Evolutionary conservation across 2,113 vertebrate species (phyloP).

Genomic region (Hippocampus comes): DNA sequence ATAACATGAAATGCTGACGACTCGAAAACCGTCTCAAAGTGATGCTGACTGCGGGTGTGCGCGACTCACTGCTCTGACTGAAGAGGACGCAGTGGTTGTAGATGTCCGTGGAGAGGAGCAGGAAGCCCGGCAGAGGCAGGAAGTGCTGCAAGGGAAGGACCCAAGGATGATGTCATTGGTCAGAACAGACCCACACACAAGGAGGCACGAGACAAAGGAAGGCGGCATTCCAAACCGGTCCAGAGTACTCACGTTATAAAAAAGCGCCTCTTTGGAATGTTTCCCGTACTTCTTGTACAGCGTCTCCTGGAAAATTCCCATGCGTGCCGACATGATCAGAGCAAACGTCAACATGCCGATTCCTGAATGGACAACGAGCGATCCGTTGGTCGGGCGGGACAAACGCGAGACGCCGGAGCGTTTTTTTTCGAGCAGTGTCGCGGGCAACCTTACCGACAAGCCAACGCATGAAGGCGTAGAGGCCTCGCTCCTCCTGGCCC

Average conservation of each 20-base stretch:
- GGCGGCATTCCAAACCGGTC: not conserved
- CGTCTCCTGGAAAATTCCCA: slow-evolving; percentile 96
- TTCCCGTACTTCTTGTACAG: slow-evolving; percentile 92
- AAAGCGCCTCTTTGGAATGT: slow-evolving; percentile 92
- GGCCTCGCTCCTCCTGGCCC: slow-evolving; percentile 70
- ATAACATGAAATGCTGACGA: too few relatives aligned
- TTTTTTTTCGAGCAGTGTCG: not conserved
- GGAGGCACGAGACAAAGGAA: too few relatives aligned
- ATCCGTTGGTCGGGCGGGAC: not conserved
- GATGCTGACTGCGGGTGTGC: too few relatives aligned
- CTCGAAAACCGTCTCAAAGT: too few relatives aligned
- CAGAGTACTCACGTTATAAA: slow-evolving; percentile 85
- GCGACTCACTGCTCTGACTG: slow-evolving; percentile 84
- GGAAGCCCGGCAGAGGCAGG: slow-evolving; percentile 89
- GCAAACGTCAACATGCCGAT: slow-evolving; percentile 91
- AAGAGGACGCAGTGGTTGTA: slow-evolving; percentile 84
- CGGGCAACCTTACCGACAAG: slow-evolving; percentile 79
- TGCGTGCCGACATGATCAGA: slow-evolving; percentile 92
- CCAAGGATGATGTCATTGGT: not conserved
- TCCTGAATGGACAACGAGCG: slow-evolving; percentile 66
- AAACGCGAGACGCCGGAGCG: not conserved
- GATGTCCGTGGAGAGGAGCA: slow-evolving; percentile 89
- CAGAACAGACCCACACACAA: not conserved
- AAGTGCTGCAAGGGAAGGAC: slow-evolving; percentile 76
- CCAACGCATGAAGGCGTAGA: slow-evolving; percentile 84